Conservation (phyloP, 2,797 vertebrate species). For the Halcyon smyrnensis region DNA sequence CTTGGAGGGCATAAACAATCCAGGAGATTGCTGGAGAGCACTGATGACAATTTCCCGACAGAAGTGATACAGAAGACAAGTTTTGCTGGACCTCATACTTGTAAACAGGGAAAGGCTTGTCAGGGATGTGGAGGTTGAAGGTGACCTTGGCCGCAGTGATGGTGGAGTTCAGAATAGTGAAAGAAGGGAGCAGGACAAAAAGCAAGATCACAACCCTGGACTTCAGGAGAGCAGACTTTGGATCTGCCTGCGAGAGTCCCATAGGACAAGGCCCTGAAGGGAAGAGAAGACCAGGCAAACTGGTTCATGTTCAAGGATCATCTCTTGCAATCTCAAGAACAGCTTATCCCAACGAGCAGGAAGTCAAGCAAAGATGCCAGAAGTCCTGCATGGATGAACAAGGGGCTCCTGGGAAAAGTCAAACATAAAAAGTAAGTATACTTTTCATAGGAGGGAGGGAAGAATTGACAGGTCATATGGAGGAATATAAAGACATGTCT, state of each 20-base stretch:
- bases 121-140: neutral
- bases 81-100: neutral
- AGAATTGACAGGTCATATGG: neutral
- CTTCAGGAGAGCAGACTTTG: neutral
- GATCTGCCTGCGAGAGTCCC: neutral
- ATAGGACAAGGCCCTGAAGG: neutral
- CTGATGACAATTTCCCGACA: neutral
- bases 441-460: too few species aligned
- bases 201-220: neutral
- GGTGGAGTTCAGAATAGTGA: neutral
- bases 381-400: too few species aligned
- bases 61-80: neutral
- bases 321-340: too few species aligned
- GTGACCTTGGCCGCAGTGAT: neutral
- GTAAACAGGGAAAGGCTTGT: neutral
- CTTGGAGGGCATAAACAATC: neutral
- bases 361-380: too few species aligned
- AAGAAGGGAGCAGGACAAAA: neutral
- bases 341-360: too few species aligned
- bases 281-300: neutral
- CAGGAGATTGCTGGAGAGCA: neutral
- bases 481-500: neutral
- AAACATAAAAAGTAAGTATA: neutral
- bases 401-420: neutral
- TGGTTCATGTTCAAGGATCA: too few species aligned